phyloP scores from a whole-genome alignment of 1,140 invertebrate species.

The Plutomurus gul region DNA sequence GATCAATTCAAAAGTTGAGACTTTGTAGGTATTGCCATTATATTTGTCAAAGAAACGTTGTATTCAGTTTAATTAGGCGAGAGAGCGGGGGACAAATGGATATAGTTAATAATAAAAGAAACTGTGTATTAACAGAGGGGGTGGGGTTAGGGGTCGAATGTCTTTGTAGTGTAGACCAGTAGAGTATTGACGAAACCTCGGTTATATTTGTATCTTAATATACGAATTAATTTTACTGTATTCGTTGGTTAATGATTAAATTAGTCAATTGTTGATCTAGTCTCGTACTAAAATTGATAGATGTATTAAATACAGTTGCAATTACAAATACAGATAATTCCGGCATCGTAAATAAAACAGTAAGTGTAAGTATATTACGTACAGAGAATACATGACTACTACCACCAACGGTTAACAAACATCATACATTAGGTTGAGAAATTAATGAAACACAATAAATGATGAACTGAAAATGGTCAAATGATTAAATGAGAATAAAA shows the following conservation, averaged over 20 bases:
- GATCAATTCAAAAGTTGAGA: too few species aligned
- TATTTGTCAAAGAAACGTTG: too few species aligned
- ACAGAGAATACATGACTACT: not conserved
- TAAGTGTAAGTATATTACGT: not conserved
- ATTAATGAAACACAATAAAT: conserved; percentile 23
- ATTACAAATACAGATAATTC: not conserved
- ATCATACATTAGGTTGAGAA: conserved; percentile 6
- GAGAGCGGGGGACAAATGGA: too few species aligned
- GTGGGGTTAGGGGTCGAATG: too few species aligned
- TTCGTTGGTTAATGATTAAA: not conserved
- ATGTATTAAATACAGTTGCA: not conserved
- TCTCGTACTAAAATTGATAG: conserved; percentile 7
- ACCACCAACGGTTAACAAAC: not conserved
- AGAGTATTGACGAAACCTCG: too few species aligned
- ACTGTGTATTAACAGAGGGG: too few species aligned
- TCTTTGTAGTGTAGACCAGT: too few species aligned
- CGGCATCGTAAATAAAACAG: not conserved
- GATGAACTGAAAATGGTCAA: not conserved
- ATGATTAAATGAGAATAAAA: not conserved
- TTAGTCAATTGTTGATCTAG: conserved; percentile 20
- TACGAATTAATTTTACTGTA: too few species aligned
- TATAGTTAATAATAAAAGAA: too few species aligned
- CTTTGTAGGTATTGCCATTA: too few species aligned
- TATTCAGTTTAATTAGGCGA: too few species aligned
- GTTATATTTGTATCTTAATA: too few species aligned